Evolutionary conservation across 2,113 vertebrate species (phyloP).

Genomic region (Beaufortia kweichowensis): DNA sequence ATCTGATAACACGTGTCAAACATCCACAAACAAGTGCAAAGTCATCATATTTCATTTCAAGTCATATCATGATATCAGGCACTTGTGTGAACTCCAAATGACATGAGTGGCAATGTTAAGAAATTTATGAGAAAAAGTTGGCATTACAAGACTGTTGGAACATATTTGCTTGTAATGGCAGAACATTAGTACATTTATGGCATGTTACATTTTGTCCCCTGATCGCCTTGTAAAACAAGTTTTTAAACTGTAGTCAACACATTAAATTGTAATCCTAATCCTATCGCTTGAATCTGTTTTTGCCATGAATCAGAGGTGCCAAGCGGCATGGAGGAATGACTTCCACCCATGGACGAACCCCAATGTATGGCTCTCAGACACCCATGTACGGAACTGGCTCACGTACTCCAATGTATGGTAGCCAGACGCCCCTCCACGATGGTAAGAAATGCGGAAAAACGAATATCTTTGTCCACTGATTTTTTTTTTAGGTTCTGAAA

Average conservation of each 20-base stretch:
- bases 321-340: constrained; percentile 81
- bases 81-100: too few relatives aligned
- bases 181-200: not conserved
- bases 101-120: too few relatives aligned
- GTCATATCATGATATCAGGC: too few relatives aligned
- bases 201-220: not conserved
- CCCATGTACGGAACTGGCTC: constrained; percentile 92
- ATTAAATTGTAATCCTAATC: too few relatives aligned
- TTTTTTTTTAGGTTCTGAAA: not conserved
- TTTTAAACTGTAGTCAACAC: not conserved
- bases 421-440: constrained; percentile 89
- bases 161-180: too few relatives aligned
- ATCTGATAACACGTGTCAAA: too few relatives aligned
- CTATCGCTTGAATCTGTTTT: not conserved
- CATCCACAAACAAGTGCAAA: too few relatives aligned
- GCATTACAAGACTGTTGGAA: too few relatives aligned
- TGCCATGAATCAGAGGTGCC: constrained; percentile 72
- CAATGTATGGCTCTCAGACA: constrained; percentile 91
- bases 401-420: constrained; percentile 91
- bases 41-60: too few relatives aligned
- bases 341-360: constrained; percentile 84
- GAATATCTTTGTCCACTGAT: too few relatives aligned
- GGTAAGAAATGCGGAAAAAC: constrained; percentile 75
- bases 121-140: too few relatives aligned
- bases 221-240: not conserved